phyloP scores from a whole-genome alignment of 2,113 vertebrate genomes.

The Cariama cristata region DNA sequence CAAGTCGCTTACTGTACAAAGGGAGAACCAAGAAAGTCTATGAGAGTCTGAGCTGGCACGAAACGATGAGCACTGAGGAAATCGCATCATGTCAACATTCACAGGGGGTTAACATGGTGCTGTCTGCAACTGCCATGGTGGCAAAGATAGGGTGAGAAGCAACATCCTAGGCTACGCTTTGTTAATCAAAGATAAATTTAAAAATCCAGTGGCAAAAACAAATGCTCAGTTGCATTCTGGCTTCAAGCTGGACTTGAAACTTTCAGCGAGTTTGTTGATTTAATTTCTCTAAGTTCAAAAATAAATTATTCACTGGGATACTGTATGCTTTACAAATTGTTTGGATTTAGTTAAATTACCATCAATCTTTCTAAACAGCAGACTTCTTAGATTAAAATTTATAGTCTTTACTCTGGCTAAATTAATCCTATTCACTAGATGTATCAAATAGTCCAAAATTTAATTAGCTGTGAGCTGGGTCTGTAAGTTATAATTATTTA shows the following conservation, averaged over 20 bases:
- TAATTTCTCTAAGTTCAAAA: slow-evolving; percentile 28
- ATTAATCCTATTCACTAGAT: slow-evolving; percentile 63
- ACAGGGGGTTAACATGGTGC: rapidly evolving
- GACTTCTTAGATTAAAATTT: slow-evolving; percentile 56
- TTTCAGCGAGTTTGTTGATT: slow-evolving; percentile 27
- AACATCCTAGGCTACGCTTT: neutral
- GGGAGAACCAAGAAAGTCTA: neutral
- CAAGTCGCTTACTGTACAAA: neutral
- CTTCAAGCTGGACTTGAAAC: neutral
- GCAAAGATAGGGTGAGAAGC: neutral
- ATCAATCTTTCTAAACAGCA: slow-evolving; percentile 50
- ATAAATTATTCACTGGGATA: slow-evolving; percentile 42
- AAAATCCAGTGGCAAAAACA: neutral
- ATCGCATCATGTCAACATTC: neutral
- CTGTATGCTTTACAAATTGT: slow-evolving; percentile 23
- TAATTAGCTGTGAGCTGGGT: slow-evolving; percentile 71
- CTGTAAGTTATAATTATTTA: slow-evolving; percentile 75
- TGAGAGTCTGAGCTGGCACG: neutral
- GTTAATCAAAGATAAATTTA: neutral
- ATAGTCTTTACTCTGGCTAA: slow-evolving; percentile 38
- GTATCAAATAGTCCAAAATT: slow-evolving; percentile 58
- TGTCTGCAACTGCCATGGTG: neutral
- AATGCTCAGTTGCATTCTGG: neutral
- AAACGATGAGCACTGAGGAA: neutral
- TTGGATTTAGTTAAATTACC: slow-evolving; percentile 60